Base-by-base conservation (phyloP, 2,113 vertebrate species). In the Microcebus jonahi region DNA sequence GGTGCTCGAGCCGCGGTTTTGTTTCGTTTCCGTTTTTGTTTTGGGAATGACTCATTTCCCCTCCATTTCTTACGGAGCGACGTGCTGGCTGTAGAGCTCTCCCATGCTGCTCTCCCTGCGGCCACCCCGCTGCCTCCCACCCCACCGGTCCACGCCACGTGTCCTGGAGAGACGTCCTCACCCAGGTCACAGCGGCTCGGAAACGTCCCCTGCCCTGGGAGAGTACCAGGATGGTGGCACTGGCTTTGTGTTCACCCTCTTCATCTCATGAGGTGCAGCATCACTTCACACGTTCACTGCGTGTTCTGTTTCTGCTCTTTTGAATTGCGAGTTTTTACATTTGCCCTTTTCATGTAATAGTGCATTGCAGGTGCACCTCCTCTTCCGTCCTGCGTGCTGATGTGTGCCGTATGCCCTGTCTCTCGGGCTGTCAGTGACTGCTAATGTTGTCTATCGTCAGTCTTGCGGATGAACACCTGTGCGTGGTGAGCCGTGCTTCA, bases 61-160 rank as follows among this genome's bases (percentile, higher is more conserved):
- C 13, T 81, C 17, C n/a, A 27, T 57, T 39, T 39, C 57, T 57
- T 5, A 59, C 34, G 3, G n/a, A 39, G 23, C 17, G 53, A 27
- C 15, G 8, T 39, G 50, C n/a, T 17, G 23, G 21, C 27, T 27
- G 25, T 15, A 15, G 79, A 57, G 15, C 14, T 57, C 21, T 39
- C 55, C n/a, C 57, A 27, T 9, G 23, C 36, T 9, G 25, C 45
- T 59, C 36, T 27, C 4, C 39, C 34, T 4, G n/a, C 12, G 23
- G 53, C 25, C n/a, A 25, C 27, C 31, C 34, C 34, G 14, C 20
- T 25, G 50, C 77, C 77, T 57, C 17, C 14, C 34, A 5, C 36
- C 11, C 21, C 21, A 1, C 1, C 6, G 8, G 45, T 45, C 45
- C 45, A 5, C 36, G 21, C 36, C 21, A 0, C 2, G 2, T 3